Base-by-base conservation (phyloP, 2,888 invertebrate species). In the Elysia crispata region DNA sequence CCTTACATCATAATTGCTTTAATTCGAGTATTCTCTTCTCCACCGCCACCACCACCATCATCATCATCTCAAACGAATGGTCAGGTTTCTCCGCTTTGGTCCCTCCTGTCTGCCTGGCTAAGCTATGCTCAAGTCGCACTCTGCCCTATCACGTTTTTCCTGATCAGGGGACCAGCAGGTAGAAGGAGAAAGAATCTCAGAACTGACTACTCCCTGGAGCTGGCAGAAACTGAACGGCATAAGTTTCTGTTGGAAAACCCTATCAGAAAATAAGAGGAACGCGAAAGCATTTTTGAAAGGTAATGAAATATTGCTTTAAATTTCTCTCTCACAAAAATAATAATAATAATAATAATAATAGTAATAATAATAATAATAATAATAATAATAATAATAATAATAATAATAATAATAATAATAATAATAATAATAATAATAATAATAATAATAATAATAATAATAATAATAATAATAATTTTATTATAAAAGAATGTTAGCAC, bases 61-160 rank as follows among this genome's bases (percentile, higher is more conserved):
- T 60, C 15, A 60, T 60, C 60, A 60, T 60, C 60, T 8, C 3
- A 6, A 8, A 3, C 60, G 15, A 23, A n/a, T 6, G 25, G 60
- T 5, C 41, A 41, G 3, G 41, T 41, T 6, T 70, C 82, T 1
- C 31, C 81, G 6, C 86, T 86, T 73, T 84, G 87, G 11, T 85
- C 87, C 20, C 20, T 23, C 3, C 82, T 87, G 20, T 82, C 89
- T 13, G 88, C 90, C 15, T 87, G 89, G 86, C 54, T 89, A 49
- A 88, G 87, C 18, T 88, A 89, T 81, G 83, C 83, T 1, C 88
- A 90, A 77, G 87, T 89, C 54, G 89, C 86, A 3, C 66, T 89
- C 1, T 86, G 88, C 79, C 90, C 90, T 0, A 70, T 88, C 28
- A 84, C 87, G 8, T 89, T 88, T 76, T 84, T 89, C 64, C n/a